Percentiles rank a stretch among this genome's conserved stretches.
These are phyloP conservation scores for Apotomis betuletana DNA, from an alignment of 2,888 invertebrate genomes.

Conservation along the genomic window DNA sequence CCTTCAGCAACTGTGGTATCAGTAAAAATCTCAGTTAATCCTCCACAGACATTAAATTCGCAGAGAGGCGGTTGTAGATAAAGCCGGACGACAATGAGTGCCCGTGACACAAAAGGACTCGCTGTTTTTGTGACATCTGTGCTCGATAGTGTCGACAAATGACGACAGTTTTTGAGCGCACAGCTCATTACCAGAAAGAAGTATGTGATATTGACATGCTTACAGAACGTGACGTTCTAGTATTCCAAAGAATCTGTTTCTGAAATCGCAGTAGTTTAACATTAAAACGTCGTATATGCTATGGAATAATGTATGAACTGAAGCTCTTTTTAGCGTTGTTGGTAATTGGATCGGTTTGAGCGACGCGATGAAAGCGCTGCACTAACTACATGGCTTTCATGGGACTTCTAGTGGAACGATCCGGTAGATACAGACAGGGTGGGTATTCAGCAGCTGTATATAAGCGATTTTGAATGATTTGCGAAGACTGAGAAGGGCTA, in stretches of 20 bases:
- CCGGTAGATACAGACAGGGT: too few species aligned
- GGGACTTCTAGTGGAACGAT: not conserved
- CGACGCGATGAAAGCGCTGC: too few species aligned
- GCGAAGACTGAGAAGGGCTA: too few species aligned
- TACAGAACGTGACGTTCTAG: not conserved
- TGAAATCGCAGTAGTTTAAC: too few species aligned
- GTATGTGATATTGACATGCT: not conserved
- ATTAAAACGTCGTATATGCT: too few species aligned
- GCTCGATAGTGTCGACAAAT: conserved; percentile 35
- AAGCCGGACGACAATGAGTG: conserved; percentile 29
- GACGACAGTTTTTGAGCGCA: conserved; percentile 11
- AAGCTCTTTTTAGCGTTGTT: not conserved
- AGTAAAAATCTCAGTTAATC: conserved; percentile 1
- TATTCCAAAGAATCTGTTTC: too few species aligned
- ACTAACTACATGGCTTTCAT: not conserved
- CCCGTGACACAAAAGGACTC: conserved; percentile 30
- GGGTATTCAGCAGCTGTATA: too few species aligned
- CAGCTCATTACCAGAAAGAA: not conserved
- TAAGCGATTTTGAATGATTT: too few species aligned
- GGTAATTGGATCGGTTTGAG: not conserved
- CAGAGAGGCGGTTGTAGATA: conserved; percentile 28
- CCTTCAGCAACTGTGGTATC: conserved; percentile 2
- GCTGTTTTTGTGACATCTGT: conserved; percentile 37
- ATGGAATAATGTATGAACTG: not conserved
- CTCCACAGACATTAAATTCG: conserved; percentile 25